These are phyloP conservation scores for Silurus asotus DNA, from an alignment of 2,113 vertebrate genomes.

Conservation along the genomic window DNA sequence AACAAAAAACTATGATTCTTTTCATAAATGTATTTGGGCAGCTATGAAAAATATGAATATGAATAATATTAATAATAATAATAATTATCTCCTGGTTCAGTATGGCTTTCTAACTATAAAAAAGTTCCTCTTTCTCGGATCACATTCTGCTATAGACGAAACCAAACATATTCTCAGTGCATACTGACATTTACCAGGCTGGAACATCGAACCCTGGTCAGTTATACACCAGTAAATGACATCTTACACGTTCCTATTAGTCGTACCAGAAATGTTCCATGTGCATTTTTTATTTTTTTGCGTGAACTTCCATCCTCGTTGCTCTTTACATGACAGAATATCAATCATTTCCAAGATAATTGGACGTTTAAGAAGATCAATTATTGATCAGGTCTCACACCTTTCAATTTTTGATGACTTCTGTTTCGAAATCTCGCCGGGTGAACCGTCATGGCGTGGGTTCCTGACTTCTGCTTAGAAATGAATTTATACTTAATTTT, in stretches of 20 bases:
- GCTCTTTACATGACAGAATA: constrained; percentile 8
- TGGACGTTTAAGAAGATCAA: not conserved
- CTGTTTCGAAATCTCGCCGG: not conserved
- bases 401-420: not conserved
- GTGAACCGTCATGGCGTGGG: not conserved
- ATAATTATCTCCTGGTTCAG: too few relatives aligned
- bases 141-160: not conserved
- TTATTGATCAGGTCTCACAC: constrained; percentile 4
- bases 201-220: not conserved
- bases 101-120: too few relatives aligned
- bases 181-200: not conserved
- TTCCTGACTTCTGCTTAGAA: not conserved
- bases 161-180: not conserved
- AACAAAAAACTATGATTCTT: not conserved
- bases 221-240: not conserved
- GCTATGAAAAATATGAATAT: not conserved
- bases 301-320: not conserved
- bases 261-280: not conserved
- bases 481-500: not conserved
- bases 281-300: not conserved
- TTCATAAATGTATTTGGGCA: not conserved
- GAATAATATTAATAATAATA: not conserved
- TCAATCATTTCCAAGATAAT: constrained; percentile 13
- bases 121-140: too few relatives aligned
- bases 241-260: not conserved